Percentiles rank a stretch among this genome's conserved stretches.
Conservation (phyloP, 2,888 invertebrate genomes). For the Euphydryas editha region DNA sequence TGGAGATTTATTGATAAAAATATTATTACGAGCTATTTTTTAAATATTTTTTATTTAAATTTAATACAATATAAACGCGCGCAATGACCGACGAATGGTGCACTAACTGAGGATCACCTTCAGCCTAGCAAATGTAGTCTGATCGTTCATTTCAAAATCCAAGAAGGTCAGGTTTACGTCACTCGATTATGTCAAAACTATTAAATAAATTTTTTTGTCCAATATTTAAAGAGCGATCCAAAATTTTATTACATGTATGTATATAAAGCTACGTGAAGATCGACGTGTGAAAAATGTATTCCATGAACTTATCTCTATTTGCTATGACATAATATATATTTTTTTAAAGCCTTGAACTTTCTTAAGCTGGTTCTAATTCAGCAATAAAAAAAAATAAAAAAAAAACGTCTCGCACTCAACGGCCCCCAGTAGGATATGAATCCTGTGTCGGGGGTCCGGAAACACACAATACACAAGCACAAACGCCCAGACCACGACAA, state of each 20-base stretch:
- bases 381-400: too few species aligned
- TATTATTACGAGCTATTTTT: conserved; percentile 5
- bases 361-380: too few species aligned
- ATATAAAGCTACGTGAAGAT: not conserved
- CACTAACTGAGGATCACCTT: conserved; percentile 34
- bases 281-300: not conserved
- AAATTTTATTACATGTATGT: not conserved
- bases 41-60: not conserved
- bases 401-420: too few species aligned
- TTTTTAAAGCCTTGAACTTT: too few species aligned
- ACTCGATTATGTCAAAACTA: conserved; percentile 26
- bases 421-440: too few species aligned
- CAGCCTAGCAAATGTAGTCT: conserved; percentile 32
- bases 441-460: too few species aligned
- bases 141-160: conserved; percentile 45
- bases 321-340: too few species aligned
- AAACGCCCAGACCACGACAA: too few species aligned
- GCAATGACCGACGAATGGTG: conserved; percentile 26
- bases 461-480: too few species aligned
- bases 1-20: not conserved
- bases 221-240: conserved; percentile 3
- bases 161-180: conserved; percentile 32
- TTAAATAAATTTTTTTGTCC: conserved; percentile 16
- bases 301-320: not conserved
- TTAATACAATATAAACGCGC: conserved; percentile 20